phyloP scores from a whole-genome alignment of 2,113 vertebrate species.

The Aptenodytes forsteri region DNA sequence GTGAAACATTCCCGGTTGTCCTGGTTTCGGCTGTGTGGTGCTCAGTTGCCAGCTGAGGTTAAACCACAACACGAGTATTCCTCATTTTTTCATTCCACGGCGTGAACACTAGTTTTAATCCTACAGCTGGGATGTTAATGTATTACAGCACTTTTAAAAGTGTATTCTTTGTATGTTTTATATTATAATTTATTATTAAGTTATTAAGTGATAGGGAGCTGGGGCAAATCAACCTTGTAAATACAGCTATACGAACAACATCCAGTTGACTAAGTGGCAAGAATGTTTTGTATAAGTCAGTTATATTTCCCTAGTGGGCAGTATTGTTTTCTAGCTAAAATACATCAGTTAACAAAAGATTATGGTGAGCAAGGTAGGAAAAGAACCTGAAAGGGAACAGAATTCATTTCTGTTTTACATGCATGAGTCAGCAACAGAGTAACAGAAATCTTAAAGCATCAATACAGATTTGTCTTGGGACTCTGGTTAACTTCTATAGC shows the following conservation, averaged over 20 bases:
- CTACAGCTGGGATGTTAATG: not conserved
- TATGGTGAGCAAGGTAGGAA: not conserved
- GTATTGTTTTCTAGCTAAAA: not conserved
- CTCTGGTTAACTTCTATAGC: fast-evolving
- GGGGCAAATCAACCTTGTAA: not conserved
- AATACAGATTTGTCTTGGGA: not conserved
- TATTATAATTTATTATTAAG: not conserved
- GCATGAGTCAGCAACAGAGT: not conserved
- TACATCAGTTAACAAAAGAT: not conserved
- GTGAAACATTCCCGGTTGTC: not conserved
- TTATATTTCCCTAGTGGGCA: not conserved
- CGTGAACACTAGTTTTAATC: not conserved
- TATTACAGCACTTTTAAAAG: not conserved
- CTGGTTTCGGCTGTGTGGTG: too few relatives aligned
- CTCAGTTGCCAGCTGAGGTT: too few relatives aligned
- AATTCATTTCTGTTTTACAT: not conserved
- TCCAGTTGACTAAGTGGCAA: not conserved
- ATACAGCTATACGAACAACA: not conserved
- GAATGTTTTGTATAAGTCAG: not conserved
- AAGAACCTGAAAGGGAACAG: not conserved
- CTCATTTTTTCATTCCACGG: not conserved
- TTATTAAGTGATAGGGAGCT: not conserved
- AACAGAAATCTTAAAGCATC: not conserved
- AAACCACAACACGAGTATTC: not conserved
- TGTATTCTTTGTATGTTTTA: not conserved